Evolutionary conservation across 2,113 vertebrate species (phyloP).

Genomic region (Proterorhinus semilunaris): DNA sequence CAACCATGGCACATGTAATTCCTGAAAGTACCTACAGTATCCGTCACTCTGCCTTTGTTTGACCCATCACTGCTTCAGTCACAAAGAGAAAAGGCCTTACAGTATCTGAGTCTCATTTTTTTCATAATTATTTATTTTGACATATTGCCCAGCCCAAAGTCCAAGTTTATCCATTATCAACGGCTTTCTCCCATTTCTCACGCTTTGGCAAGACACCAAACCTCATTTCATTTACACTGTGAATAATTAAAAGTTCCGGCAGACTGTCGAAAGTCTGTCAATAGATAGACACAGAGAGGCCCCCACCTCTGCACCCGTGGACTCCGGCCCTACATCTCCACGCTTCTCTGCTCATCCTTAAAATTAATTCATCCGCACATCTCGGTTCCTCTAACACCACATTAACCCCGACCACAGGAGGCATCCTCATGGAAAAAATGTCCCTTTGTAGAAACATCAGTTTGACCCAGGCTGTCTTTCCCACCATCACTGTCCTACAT

Average conservation of each 20-base stretch:
- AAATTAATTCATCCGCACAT: constrained; percentile 84
- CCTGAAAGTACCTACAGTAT: constrained; percentile 38
- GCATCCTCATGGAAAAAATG: constrained; percentile 78
- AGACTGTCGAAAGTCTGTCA: constrained; percentile 49
- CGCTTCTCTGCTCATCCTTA: constrained; percentile 79
- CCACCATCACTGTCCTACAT: constrained; percentile 41
- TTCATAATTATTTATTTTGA: too few species aligned
- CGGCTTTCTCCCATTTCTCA: not conserved
- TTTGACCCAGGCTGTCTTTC: constrained; percentile 70
- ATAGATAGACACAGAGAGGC: constrained; percentile 38
- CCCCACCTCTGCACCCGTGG: constrained; percentile 49
- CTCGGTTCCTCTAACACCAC: constrained; percentile 70
- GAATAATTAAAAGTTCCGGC: constrained; percentile 19
- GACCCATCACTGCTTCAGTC: not conserved
- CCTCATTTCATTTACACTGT: constrained; percentile 7
- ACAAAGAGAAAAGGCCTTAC: not conserved
- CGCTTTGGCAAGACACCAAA: not conserved
- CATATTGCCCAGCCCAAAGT: too few species aligned
- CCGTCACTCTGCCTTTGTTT: constrained; percentile 28
- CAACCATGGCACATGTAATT: constrained; percentile 59
- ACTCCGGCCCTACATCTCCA: constrained; percentile 72
- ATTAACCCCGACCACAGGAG: constrained; percentile 74
- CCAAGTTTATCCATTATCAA: constrained; percentile 20
- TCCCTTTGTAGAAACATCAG: constrained; percentile 66
- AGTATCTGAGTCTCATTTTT: not conserved